These are phyloP conservation scores for Caerostris extrusa DNA, from an alignment of 1,140 invertebrate species.

Conservation along the genomic window DNA sequence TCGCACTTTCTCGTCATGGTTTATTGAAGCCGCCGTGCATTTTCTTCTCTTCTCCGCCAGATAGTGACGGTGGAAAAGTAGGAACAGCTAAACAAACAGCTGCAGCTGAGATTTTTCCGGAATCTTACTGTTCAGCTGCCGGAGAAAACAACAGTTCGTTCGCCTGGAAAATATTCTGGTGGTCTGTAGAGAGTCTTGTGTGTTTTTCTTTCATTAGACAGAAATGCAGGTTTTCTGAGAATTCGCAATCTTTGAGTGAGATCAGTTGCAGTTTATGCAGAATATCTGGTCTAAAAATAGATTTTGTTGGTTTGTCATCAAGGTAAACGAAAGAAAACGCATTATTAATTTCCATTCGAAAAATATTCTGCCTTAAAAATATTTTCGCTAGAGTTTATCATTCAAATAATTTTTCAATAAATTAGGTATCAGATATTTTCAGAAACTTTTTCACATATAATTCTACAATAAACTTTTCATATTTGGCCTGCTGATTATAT, in stretches of 20 bases:
- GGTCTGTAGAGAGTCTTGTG: neutral
- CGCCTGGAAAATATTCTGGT: slow-evolving; percentile 10
- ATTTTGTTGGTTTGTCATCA: too few relatives aligned
- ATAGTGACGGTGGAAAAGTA: neutral
- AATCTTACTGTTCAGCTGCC: slow-evolving; percentile 23
- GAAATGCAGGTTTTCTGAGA: neutral
- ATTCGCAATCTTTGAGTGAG: neutral
- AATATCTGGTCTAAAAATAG: neutral
- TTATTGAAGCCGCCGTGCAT: neutral
- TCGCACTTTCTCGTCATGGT: neutral
- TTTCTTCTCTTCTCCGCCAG: neutral
- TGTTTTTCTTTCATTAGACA: slow-evolving; percentile 13
- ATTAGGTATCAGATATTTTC: too few relatives aligned
- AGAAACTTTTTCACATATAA: too few relatives aligned
- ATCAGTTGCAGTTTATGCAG: neutral
- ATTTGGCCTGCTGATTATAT: too few relatives aligned
- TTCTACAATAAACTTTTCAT: too few relatives aligned
- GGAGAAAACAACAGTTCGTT: neutral
- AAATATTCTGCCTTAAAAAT: too few relatives aligned
- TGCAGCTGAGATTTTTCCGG: neutral
- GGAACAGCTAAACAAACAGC: slow-evolving; percentile 30
- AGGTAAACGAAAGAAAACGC: too few relatives aligned
- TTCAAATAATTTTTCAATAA: too few relatives aligned
- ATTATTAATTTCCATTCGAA: too few relatives aligned
- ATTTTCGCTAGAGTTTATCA: too few relatives aligned